Base-by-base conservation (phyloP, 2,888 invertebrate genomes). In the Callinectes sapidus region DNA sequence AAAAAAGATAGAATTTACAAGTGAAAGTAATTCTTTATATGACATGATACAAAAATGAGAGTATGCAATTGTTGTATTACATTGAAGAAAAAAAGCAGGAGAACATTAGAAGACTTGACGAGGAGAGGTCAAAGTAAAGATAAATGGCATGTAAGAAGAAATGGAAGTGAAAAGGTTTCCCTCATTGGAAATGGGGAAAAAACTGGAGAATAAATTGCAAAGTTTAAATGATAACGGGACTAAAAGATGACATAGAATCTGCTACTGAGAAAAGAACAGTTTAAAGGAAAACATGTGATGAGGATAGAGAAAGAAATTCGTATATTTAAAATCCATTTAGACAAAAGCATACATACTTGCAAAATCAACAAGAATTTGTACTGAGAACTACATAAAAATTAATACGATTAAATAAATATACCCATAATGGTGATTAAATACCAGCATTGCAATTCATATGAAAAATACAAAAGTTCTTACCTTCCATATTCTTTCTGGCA, bases 401-500 rank as follows among this genome's bases (percentile, higher is more conserved):
- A 35, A 81, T 81, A 18, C 32, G 6, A 81, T 35, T 81, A 32
- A 28, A 1, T 81, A 87, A 87, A 48, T n/a, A 54, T 28, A 89
- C 18, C 16, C 18, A 66, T 13, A 39, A 55, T 13, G 5, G 39
- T 35, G n/a, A 32, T 13, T 42, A 61, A 16, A 28, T 2, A 61
- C 13, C 6, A 13, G 55, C 54, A 54, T 35, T 71, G 13, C 8
- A 23, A 23, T 54, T 88, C 61, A 28, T 28, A 13, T 14, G 66
- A 48, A 48, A 42, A 39, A 81, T 23, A 10, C n/a, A 16, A 13
- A 55, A 0, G n/a, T n/a, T 14, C 86, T 61, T 39, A 94, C 94
- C 93, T 94, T 90, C 28, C 71, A 90, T 16, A 94, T 92, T 54
- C 90, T 91, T 16, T 96, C 95, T 0, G 97, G 97, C 91, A 97